Evolutionary conservation across 2,113 vertebrate species (phyloP), one percentile per base, ranked within the genome.

Genomic region (Hystrix cristata): DNA sequence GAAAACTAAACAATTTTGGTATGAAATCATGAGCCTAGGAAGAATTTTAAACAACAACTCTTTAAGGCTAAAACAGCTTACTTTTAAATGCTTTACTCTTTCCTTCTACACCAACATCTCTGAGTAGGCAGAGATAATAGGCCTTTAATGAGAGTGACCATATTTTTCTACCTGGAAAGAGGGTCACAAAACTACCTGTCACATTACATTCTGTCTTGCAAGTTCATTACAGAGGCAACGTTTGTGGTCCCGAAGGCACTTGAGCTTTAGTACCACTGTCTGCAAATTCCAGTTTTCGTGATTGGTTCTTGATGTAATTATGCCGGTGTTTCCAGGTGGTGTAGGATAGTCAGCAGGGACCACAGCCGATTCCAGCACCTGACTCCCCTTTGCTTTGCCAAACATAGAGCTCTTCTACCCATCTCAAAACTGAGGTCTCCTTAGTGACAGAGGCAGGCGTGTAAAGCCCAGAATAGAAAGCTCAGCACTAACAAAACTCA

Each of bases 1-100:
- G 69, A 91, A 93, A 94, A 95, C 65, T 25, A 88, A 87, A 29
- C 1, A 19, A 82, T 46, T 87, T 76, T n/a, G n/a, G 62, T 67
- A 57, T 12, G 65, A 89, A 92, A 87, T 2, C 51, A 72, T 60
- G 57, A 64, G 13, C 7, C 72, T 92, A 27, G 34, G 38, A 82
- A 91, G 80, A 87, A 86, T 80, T 60, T 90, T 87, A 83, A 84
- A 53, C 8, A 84, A 53, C 8, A 86, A 71, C 43, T 60, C 38
- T 91, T 0, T 93, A 80, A 84, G 15, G 79, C 67, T 87, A 31
- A 82, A 59, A 57, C 6, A 5, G 8, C 48, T 90, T 62, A 21
- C 46, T 67, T 96, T 46, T 84, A 51, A 55, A 51, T 64, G 31
- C 11, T 79, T 79, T 19, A 16, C 62, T 78, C 25, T 57, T 65